A percentile compares a stretch with the other conserved stretches of the same genome.
Evolutionary conservation across 1,140 invertebrate genomes (phyloP).

Genomic region (Conus betulinus): DNA sequence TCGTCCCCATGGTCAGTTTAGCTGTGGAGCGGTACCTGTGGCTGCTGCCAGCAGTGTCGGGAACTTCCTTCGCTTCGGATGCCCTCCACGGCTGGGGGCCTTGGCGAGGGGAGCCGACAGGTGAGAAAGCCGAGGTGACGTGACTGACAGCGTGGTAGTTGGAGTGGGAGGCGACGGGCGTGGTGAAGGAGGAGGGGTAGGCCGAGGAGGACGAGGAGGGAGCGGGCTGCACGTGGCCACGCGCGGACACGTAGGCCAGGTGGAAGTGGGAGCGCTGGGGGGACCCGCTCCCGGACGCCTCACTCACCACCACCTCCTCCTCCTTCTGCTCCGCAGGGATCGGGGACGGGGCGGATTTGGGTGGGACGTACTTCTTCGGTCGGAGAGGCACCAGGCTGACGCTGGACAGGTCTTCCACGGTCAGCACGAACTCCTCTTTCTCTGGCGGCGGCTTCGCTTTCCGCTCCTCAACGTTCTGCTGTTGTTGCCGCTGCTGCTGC

Average conservation of each 20-base stretch:
- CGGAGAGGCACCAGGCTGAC: slow-evolving; percentile 60
- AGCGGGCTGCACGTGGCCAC: not conserved
- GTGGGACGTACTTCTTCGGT: slow-evolving; percentile 24
- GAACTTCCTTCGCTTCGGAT: no score
- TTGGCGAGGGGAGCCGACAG: not conserved
- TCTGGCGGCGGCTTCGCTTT: not conserved
- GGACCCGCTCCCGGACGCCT: not conserved
- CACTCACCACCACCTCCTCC: not conserved
- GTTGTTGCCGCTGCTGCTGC: no score
- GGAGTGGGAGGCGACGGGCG: not conserved
- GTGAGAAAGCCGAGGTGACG: not conserved
- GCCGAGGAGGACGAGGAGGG: not conserved
- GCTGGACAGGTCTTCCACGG: slow-evolving; percentile 64
- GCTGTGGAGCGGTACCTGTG: not conserved
- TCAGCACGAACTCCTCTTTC: slow-evolving; percentile 63
- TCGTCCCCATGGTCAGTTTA: slow-evolving; percentile 12
- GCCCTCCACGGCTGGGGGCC: not conserved
- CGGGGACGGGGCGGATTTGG: not conserved
- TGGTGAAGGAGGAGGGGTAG: not conserved
- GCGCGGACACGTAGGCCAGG: slow-evolving; percentile 1
- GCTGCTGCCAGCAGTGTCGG: not conserved
- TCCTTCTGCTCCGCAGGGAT: not conserved
- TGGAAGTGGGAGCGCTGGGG: slow-evolving; percentile 9
- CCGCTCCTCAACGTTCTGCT: no score
- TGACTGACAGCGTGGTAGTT: not conserved